A percentile compares a stretch with the other conserved stretches of the same genome.
phyloP scores from a whole-genome alignment of 2,113 vertebrate species.

The Nettapus auritus region DNA sequence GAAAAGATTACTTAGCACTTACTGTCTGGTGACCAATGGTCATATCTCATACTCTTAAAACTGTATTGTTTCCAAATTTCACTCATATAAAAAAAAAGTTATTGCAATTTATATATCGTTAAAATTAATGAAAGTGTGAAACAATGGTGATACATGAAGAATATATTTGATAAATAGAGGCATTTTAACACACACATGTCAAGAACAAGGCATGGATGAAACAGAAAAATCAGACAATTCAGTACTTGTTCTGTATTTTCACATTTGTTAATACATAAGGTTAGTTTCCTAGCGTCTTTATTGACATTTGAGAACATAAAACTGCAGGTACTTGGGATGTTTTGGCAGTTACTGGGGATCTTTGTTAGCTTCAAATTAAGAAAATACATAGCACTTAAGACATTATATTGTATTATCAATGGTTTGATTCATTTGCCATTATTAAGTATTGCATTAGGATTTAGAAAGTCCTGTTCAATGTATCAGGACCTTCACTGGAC shows the following conservation, averaged over 20 bases:
- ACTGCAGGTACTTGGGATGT: neutral
- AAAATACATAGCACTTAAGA: neutral
- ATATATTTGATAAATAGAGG: neutral
- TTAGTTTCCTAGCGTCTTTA: neutral
- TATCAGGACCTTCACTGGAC: neutral
- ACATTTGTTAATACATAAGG: neutral
- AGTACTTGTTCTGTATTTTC: neutral
- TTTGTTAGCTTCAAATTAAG: neutral
- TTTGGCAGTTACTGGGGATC: neutral
- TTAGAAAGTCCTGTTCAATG: neutral
- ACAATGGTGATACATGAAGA: neutral
- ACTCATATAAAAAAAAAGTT: neutral
- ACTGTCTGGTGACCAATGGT: neutral
- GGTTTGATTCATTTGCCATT: neutral
- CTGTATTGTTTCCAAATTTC: neutral
- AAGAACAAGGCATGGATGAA: neutral
- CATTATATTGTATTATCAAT: neutral
- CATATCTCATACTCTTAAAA: rapidly evolving
- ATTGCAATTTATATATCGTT: neutral
- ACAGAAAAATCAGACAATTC: neutral
- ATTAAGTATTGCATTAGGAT: neutral
- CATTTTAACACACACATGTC: neutral
- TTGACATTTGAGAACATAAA: neutral
- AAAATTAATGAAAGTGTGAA: neutral
- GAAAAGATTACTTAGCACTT: neutral